Evolutionary conservation across 1,140 invertebrate genomes (phyloP), one percentile per base, ranked within the genome.

Genomic region (Apis laboriosa): DNA sequence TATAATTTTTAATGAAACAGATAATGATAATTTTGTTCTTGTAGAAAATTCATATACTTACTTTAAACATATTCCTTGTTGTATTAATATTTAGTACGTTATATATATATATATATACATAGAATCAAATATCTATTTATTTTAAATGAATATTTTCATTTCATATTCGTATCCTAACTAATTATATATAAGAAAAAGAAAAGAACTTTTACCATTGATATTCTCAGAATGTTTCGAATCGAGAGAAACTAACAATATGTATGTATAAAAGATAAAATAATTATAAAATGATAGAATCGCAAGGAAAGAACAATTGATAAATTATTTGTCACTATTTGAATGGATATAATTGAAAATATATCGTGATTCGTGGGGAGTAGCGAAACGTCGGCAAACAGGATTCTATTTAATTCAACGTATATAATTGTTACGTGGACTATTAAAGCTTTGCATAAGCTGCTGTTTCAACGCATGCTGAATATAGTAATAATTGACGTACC

Each of bases 1-100:
- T 61, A 76, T 71, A 72, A 76, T 73, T 77, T 56, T 43, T 82
- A 85, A 85, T 34, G 55, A 82, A 85, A 82, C 72, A 13, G 21
- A 56, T 17, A 49, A 5, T 43, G 15, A 49, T 24, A 15, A 15
- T 12, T 60, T 61, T 74, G 24, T 19, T 66, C 24, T 66, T 9
- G 3, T 34, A 43, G 63, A 66, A 19, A 66, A 66, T 34, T 19
- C 1, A 19, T 34, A 66, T 66, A 11, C 34, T 43, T 19, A 66
- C 17, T 66, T 19, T 28, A 19, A 21, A 21, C 21, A 60, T 17
- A 0, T 34, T 66, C 28, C 15, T 66, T 13, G 24, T 15, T 43
- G n/a, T 28, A 24, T 12, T 2, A 28, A 63, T 28, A 63, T 63
- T 7, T 24, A 15, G 13, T 43, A 43, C 5, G 5, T 43, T 60